Base-by-base conservation (phyloP, 1,140 invertebrate species). In the Conus ventricosus region DNA sequence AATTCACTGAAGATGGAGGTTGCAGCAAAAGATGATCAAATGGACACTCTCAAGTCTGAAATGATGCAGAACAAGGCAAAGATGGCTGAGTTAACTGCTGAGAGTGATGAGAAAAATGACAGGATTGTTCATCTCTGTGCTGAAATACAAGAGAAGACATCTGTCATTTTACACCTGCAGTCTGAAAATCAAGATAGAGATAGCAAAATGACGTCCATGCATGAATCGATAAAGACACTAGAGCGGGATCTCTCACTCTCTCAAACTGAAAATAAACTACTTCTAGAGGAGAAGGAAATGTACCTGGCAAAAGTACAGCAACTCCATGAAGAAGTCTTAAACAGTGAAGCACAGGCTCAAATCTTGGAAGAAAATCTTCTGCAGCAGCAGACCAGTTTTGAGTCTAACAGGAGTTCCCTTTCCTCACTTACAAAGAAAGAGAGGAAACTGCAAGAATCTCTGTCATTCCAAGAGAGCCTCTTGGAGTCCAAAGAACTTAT, bases 401-500 rank as follows among this genome's bases (percentile, higher is more conserved):
- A 71, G 27, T 88, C 87, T 25, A 55, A 25, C 67, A 13, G 57
- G 15, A 88, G 87, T 60, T 27, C 17, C 23, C 60, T 84, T 27
- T 10, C 75, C 23, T n/a, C 39, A 55, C 39, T 67, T 15, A 4
- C 51, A 17, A 17, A 85, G 0, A 88, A 76, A 55, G 23, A 85
- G 4, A 88, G 20, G 27, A 39, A 80, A 51, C 20, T 78, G 54
- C 39, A 27, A 39, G 57, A 85, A 13, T 55, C 67, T 15, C 15
- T 88, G 4, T 84, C 39, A 60, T 39, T 85, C 15, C 81, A 88
- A 78, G 82, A 88, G 39, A 20, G 54, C n/a, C 60, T 85, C 7
- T n/a, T 88, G 84, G 88, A 75, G 60, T 63, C 75, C 67, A 88
- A 75, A 63, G 87, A 88, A 71, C 27, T 88, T 8, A 85, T 67